A percentile compares a stretch with the other conserved stretches of the same genome.
Evolutionary conservation across 1,140 invertebrate species (phyloP).

Genomic region (Mactra quadrangularis): DNA sequence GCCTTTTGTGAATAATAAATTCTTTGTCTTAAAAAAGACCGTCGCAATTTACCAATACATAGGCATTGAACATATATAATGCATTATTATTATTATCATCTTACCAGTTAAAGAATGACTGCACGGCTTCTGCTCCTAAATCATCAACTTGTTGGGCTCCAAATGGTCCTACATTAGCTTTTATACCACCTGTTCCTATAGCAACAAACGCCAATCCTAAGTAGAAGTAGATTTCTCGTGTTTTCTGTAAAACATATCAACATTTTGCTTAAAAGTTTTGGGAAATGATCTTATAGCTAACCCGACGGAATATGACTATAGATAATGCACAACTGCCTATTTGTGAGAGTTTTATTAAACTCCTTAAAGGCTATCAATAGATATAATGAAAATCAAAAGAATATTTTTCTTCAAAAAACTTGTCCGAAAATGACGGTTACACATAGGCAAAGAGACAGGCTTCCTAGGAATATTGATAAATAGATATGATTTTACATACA

Average conservation of each 20-base stretch:
- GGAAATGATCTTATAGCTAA: not conserved
- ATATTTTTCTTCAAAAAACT: no score
- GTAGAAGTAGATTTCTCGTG: constrained; percentile 71
- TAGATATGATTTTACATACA: no score
- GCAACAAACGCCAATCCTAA: constrained; percentile 81
- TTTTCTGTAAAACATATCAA: constrained; percentile 69
- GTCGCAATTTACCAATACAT: no score
- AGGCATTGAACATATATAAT: no score
- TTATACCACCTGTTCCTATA: constrained; percentile 84
- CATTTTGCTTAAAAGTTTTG: not conserved
- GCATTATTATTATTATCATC: not conserved
- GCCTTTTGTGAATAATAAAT: no score
- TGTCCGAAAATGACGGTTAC: no score
- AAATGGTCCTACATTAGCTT: constrained; percentile 85
- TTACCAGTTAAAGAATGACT: constrained; percentile 85
- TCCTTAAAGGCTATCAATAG: no score
- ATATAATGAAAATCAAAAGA: no score
- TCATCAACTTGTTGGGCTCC: constrained; percentile 85
- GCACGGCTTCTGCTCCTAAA: constrained; percentile 80
- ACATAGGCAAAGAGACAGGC: no score
- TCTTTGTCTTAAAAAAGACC: no score
- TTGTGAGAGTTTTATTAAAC: no score
- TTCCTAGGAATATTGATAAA: no score
- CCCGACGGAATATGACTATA: not conserved
- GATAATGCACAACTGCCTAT: not conserved